A percentile compares a stretch with the other conserved stretches of the same genome.
phyloP scores from a whole-genome alignment of 2,113 vertebrate genomes.

The Toxotes jaculatrix region DNA sequence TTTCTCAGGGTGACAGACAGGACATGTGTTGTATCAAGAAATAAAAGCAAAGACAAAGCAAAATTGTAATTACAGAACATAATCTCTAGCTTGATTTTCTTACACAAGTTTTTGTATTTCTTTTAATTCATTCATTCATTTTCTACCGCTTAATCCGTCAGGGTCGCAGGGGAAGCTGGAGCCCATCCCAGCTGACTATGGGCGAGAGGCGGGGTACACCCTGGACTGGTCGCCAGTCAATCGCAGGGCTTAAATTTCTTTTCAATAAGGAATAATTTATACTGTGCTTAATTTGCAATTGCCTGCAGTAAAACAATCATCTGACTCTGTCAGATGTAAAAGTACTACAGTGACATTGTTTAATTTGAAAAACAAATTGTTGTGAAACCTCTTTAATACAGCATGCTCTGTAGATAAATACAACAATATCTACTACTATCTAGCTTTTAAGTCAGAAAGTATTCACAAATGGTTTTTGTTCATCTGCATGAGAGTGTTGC shows the following conservation, averaged over 20 bases:
- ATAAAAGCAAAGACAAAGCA: neutral
- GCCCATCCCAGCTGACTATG: too few relatives aligned
- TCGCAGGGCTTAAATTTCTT: neutral
- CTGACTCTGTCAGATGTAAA: neutral
- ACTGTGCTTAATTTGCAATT: neutral
- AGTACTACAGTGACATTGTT: neutral
- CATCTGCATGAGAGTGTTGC: conserved; percentile 17
- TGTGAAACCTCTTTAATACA: neutral
- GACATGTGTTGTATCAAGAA: neutral
- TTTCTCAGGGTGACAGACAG: neutral
- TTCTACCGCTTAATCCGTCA: too few relatives aligned
- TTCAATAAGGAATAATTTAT: neutral
- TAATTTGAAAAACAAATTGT: neutral
- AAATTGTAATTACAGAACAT: neutral
- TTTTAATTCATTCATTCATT: too few relatives aligned
- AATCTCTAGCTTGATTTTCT: too few relatives aligned
- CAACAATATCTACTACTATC: neutral
- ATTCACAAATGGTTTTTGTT: conserved; percentile 11
- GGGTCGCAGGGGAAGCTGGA: too few relatives aligned
- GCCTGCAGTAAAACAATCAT: neutral
- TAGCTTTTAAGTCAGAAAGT: conserved; percentile 6
- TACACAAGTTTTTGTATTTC: too few relatives aligned
- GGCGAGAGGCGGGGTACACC: too few relatives aligned
- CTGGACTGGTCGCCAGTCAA: too few relatives aligned
- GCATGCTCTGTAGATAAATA: neutral